Conservation (phyloP, 2,113 vertebrate genomes). For the Lontra canadensis region DNA sequence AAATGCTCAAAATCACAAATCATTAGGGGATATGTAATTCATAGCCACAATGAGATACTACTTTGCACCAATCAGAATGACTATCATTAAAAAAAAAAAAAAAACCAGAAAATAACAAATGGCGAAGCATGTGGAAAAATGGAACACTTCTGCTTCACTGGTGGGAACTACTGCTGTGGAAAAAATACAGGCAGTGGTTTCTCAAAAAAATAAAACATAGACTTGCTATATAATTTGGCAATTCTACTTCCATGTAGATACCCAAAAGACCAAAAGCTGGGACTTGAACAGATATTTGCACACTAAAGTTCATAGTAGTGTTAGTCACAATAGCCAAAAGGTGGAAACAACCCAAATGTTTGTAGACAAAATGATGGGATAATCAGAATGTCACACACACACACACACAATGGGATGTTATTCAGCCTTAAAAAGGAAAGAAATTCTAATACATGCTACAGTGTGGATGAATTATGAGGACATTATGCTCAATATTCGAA, state of each 20-base stretch:
- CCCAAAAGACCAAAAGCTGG: background rate
- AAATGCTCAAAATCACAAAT: background rate
- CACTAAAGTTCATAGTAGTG: background rate
- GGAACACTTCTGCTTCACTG: background rate
- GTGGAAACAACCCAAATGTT: background rate
- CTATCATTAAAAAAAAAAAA: background rate
- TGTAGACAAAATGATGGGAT: background rate
- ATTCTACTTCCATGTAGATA: background rate
- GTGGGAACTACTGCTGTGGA: background rate
- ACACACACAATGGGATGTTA: background rate
- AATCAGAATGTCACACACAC: background rate
- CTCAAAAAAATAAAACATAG: background rate
- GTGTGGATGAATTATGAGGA: background rate
- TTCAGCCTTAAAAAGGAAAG: background rate
- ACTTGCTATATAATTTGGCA: background rate
- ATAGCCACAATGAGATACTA: background rate
- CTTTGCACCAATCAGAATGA: background rate
- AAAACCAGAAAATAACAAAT: background rate
- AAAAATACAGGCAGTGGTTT: background rate
- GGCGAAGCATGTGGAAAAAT: background rate
- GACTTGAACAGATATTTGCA: background rate
- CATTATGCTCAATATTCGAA: background rate
- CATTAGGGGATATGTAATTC: background rate
- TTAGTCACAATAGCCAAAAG: background rate
- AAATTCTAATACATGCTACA: background rate